Base-by-base conservation (phyloP, 2,797 vertebrate genomes). In the Urocyon cinereoargenteus region DNA sequence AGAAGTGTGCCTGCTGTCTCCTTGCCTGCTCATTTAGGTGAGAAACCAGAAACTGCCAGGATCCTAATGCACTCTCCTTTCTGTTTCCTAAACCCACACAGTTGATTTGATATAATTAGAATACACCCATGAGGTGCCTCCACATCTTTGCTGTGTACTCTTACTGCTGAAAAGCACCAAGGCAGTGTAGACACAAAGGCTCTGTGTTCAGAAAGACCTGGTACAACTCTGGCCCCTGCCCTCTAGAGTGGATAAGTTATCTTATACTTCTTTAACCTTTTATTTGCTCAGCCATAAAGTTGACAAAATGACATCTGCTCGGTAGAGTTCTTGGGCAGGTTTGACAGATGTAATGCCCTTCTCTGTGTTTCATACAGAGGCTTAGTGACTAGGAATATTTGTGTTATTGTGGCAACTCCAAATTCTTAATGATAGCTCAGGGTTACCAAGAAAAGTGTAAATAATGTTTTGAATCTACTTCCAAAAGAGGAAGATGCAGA, bases 401-500 rank as follows among this genome's bases (percentile, higher is more conserved):
- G 11, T 86, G 40, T 92, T 89, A 86, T 62, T 94, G 72, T 49
- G 26, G 24, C 16, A 79, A 59, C 21, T 73, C 12, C 24, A 68
- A 94, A 92, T 82, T 85, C 73, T 93, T 92, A 77, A 21, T 78
- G 22, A 75, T 24, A 92, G n/a, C 6, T 70, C 36, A 66, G 22
- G 86, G 34, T 73, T 88, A 93, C 73, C 45, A 86, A 88, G 24
- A 70, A 88, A 95, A 88, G 1, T 62, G 92, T 92, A 62, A 64
- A 59, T 16, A 53, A 24, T 78, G 1, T 57, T 73, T 51, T 73
- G n/a, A 61, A 86, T 51, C 84, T 82, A 8, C 12, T 45, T 96
- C 95, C 51, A 62, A 72, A 92, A 78, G 55, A 93, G 84, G 89
- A 51, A 0, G 0, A 57, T 83, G 1, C 2, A 24, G 12, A 34